These are phyloP conservation scores for Phaethornis superciliosus DNA, from an alignment of 2,113 vertebrate species.

Conservation along the genomic window DNA sequence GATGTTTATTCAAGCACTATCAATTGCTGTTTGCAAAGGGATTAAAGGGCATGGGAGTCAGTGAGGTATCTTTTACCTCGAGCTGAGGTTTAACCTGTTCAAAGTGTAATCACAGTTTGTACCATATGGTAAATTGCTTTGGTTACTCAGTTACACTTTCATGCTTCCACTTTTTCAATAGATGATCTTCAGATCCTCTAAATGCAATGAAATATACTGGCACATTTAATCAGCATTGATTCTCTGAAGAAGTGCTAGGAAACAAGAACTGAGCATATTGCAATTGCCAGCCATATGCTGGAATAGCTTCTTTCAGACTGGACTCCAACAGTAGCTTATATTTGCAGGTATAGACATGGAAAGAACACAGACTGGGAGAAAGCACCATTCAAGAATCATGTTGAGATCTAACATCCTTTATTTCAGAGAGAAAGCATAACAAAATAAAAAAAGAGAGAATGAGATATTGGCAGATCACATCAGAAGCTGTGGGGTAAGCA, in stretches of 20 bases:
- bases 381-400: not conserved
- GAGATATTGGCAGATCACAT: not conserved
- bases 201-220: not conserved
- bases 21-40: not conserved
- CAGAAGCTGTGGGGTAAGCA: not conserved
- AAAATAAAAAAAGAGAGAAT: not conserved
- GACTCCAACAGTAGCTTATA: not conserved
- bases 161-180: not conserved
- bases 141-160: not conserved
- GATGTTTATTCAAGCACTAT: not conserved
- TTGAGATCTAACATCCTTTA: not conserved
- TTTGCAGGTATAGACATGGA: not conserved
- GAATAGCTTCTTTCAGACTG: slow-evolving; percentile 26
- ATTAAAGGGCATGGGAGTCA: not conserved
- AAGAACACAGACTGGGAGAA: slow-evolving; percentile 2
- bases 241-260: not conserved
- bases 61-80: not conserved
- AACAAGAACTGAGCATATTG: not conserved
- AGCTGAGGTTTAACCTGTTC: not conserved
- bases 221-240: not conserved
- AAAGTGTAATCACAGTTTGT: not conserved
- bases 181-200: not conserved
- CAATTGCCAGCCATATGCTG: slow-evolving; percentile 7
- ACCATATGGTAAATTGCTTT: not conserved
- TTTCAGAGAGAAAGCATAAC: not conserved